phyloP scores from a whole-genome alignment of 2,888 invertebrate genomes.

The Napeogenes inachia region DNA sequence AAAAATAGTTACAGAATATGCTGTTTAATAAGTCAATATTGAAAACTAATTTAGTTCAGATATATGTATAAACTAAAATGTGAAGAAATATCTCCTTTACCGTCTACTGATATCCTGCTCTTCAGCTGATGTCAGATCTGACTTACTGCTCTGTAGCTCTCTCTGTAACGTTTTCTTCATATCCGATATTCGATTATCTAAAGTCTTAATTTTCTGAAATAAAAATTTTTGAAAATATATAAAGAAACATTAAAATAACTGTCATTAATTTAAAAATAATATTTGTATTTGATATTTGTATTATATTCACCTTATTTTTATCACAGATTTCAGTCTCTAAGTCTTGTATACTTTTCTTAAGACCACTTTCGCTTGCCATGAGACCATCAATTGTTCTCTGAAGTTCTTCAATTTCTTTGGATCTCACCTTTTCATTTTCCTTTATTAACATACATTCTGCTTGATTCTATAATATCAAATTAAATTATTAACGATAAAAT shows the following conservation, averaged over 20 bases:
- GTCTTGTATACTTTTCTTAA: conserved; percentile 65
- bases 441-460: conserved; percentile 71
- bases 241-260: not conserved
- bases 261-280: no score
- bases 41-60: no score
- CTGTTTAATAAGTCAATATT: no score
- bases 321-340: conserved; percentile 78
- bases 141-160: conserved; percentile 84
- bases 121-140: conserved; percentile 76
- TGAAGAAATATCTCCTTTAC: conserved; percentile 34
- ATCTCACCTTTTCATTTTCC: conserved; percentile 55
- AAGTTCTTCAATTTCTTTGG: conserved; percentile 56
- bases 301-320: conserved; percentile 76
- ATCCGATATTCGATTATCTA: conserved; percentile 91
- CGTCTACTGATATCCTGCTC: conserved; percentile 81
- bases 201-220: conserved; percentile 88
- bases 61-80: not conserved
- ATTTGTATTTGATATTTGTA: not conserved
- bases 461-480: conserved; percentile 55
- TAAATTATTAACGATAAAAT: not conserved
- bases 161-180: conserved; percentile 94
- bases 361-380: conserved; percentile 64
- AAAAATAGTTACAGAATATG: not conserved
- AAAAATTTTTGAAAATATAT: conserved; percentile 5
- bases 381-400: conserved; percentile 62